These are phyloP conservation scores for Gastrophryne carolinensis DNA, from an alignment of 2,797 vertebrate species.

Conservation along the genomic window DNA sequence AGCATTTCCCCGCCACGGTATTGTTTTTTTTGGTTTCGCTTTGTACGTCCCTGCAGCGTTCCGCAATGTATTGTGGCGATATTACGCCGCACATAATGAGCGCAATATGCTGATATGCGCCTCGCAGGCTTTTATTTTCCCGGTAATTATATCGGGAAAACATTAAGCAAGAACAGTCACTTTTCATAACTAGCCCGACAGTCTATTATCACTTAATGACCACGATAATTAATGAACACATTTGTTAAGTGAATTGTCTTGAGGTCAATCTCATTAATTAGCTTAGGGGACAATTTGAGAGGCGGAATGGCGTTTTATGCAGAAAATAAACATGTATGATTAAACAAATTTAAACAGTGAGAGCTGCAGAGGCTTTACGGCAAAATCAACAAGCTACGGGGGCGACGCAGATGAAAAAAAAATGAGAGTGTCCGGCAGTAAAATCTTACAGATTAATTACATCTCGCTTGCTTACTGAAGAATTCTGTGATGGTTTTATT, in stretches of 20 bases:
- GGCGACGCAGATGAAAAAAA: constrained; percentile 21
- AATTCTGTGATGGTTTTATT: no score
- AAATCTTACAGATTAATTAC: no score
- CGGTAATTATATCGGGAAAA: constrained; percentile 47
- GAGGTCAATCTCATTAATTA: constrained; percentile 53
- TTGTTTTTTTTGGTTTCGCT: neutral
- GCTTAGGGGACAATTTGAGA: constrained; percentile 47
- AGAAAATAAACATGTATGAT: constrained; percentile 43
- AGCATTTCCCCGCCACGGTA: no score
- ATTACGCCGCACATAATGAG: constrained; percentile 11
- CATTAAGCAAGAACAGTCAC: constrained; percentile 36
- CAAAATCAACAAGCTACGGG: neutral
- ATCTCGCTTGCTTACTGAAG: no score
- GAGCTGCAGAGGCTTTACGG: neutral
- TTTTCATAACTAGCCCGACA: constrained; percentile 42
- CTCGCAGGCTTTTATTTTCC: constrained; percentile 21
- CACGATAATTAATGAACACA: constrained; percentile 44
- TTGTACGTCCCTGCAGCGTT: neutral
- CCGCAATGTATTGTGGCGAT: constrained; percentile 1
- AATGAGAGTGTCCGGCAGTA: neutral
- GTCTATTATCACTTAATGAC: constrained; percentile 53
- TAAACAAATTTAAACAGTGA: constrained; percentile 44
- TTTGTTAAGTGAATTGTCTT: constrained; percentile 44
- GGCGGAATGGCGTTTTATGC: constrained; percentile 41
- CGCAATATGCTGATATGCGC: constrained; percentile 36